Evolutionary conservation across 2,888 invertebrate genomes (phyloP), one percentile per base, ranked within the genome.

Genomic region (Microctonus hyperodae): DNA sequence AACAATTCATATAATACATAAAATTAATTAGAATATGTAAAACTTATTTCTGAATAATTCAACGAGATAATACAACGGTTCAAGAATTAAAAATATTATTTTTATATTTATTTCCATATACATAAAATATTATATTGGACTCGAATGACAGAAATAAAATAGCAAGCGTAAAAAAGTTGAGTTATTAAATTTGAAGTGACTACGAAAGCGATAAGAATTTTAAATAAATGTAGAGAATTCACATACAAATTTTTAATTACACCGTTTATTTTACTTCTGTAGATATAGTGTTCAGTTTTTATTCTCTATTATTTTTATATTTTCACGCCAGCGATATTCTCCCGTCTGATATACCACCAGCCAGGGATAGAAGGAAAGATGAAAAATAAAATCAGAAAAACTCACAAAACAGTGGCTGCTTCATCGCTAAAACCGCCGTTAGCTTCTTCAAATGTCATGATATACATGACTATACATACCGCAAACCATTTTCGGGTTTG

Each of bases 401-500:
- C 28, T 63, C 53, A 35, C 58, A 53, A 6, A 48, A 44, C 56
- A 61, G 67, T 67, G 23, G 51, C 51, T 37, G 28, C 40, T 16
- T n/a, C 5, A 37, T 10, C 10, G 35, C 35, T 10, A 35, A 5
- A 2, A n/a, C 28, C n/a, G 13, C 55, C 16, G 16, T 16, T 20
- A 16, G 16, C 55, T n/a, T 55, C 51, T 25, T 25, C 11, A 20
- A 16, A 55, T 20, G 16, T 28, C 55, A 31, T n/a, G 10, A 44
- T 28, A 16, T 33, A 55, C 55, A 55, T 20, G 55, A 13, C 7
- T 55, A n/a, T n/a, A 28, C 13, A 55, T 55, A 44, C 44, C 28
- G 28, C 55, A 55, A 31, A 20, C 51, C 23, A 51, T 51, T 22
- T 51, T 51, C 25, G 51, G 51, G 51, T 55, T 28, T 31, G 28